These are phyloP conservation scores for Cosmorhoe ocellata DNA, from an alignment of 2,888 invertebrate species.

Conservation along the genomic window DNA sequence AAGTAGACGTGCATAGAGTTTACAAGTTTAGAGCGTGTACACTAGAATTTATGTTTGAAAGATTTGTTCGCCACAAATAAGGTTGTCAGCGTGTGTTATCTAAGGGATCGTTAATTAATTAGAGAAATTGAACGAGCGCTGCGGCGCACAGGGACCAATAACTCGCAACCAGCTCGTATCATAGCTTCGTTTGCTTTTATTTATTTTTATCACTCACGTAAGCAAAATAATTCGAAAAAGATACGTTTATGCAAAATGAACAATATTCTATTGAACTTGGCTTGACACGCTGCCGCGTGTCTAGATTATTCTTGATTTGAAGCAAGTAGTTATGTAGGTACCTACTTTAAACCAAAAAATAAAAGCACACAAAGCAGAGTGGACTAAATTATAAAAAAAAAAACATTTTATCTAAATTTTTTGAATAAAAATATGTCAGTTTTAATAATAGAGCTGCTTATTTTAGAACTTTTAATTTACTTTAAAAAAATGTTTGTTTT, in stretches of 20 bases:
- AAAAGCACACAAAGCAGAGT: too few relatives aligned
- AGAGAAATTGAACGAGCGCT: conserved; percentile 81
- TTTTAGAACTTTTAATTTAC: too few relatives aligned
- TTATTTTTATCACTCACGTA: conserved; percentile 81
- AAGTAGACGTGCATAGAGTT: conserved; percentile 70
- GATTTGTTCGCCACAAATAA: conserved; percentile 82
- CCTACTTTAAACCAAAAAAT: too few relatives aligned
- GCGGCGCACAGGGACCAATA: conserved; percentile 78
- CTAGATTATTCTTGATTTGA: too few relatives aligned
- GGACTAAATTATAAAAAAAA: too few relatives aligned
- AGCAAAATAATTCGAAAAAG: conserved; percentile 72
- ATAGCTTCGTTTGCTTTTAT: conserved; percentile 76
- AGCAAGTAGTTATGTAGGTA: too few relatives aligned
- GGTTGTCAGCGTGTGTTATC: conserved; percentile 81
- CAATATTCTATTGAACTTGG: conserved; percentile 6
- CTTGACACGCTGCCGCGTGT: too few relatives aligned
- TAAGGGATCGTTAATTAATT: conserved; percentile 82
- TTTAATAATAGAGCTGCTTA: too few relatives aligned
- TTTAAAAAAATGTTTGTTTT: too few relatives aligned
- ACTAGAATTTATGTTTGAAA: conserved; percentile 79
- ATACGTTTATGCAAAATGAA: conserved; percentile 51
- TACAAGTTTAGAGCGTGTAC: conserved; percentile 79
- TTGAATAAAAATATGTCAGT: too few relatives aligned
- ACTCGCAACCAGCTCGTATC: conserved; percentile 80
- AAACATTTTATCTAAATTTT: too few relatives aligned